Percentiles rank a stretch among this genome's conserved stretches.
Conservation (phyloP, 2,888 invertebrate genomes). For the Lithosia quadra region DNA sequence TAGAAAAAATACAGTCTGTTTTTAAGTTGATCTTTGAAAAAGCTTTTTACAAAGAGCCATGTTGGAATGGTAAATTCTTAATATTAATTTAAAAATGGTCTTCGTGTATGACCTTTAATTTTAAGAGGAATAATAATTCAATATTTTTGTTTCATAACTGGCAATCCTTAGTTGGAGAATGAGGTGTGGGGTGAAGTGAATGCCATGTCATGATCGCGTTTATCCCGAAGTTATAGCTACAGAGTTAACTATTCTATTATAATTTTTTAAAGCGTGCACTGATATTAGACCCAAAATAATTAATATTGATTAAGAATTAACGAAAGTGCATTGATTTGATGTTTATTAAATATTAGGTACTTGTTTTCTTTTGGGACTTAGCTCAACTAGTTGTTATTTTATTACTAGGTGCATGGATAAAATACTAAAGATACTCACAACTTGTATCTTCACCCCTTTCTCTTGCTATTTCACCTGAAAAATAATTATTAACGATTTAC, state of each 20-base stretch:
- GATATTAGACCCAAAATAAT: neutral
- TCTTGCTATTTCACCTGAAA: slow-evolving; percentile 92
- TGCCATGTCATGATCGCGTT: slow-evolving; percentile 4
- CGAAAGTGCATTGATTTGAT: neutral
- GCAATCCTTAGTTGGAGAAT: neutral
- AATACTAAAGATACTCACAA: slow-evolving; percentile 87
- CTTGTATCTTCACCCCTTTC: slow-evolving; percentile 92
- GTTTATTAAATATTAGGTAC: neutral
- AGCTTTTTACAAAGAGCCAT: too few relatives aligned
- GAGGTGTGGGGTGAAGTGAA: neutral
- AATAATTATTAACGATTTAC: slow-evolving; percentile 53
- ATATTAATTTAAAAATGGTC: neutral
- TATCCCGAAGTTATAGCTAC: neutral
- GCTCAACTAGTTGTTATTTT: neutral
- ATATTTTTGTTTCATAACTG: neutral
- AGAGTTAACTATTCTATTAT: neutral
- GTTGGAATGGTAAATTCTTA: too few relatives aligned
- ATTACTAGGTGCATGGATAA: slow-evolving; percentile 3
- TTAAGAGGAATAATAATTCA: neutral
- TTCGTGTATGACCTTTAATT: neutral
- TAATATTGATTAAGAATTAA: neutral
- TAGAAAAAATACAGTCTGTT: too few relatives aligned
- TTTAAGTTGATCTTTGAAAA: too few relatives aligned
- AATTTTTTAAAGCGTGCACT: neutral
- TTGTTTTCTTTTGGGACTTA: neutral